Evolutionary conservation across 2,888 invertebrate genomes (phyloP).

Genomic region (Drosophila dives): DNA sequence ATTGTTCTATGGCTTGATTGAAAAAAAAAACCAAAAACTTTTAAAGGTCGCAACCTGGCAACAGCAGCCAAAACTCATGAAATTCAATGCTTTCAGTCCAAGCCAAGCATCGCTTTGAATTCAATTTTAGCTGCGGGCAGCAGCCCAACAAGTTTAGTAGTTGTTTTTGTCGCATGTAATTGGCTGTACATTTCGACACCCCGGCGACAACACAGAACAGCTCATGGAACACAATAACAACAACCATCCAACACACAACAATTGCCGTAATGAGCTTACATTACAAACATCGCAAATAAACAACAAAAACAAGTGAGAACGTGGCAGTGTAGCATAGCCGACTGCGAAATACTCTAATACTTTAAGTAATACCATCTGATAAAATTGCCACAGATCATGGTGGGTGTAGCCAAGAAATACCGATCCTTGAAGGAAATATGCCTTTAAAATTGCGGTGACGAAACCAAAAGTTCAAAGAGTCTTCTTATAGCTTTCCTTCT

Average conservation of each 20-base stretch:
- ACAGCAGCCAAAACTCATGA: conserved; percentile 66
- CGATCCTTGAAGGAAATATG: neutral
- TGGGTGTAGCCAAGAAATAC: neutral
- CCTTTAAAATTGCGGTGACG: neutral
- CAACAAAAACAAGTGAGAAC: neutral
- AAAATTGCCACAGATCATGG: neutral
- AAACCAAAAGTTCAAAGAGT: neutral
- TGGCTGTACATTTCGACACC: conserved; percentile 79
- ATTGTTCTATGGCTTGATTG: conserved; percentile 31
- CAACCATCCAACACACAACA: conserved; percentile 19
- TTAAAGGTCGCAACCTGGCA: conserved; percentile 54
- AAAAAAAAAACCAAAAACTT: conserved; percentile 15
- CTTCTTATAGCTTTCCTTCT: neutral
- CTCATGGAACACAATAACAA: conserved; percentile 38
- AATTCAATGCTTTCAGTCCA: conserved; percentile 69
- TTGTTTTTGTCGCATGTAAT: conserved; percentile 72
- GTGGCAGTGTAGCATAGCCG: neutral
- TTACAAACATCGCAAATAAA: conserved; percentile 51
- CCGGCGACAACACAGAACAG: conserved; percentile 69
- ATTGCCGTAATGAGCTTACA: conserved; percentile 76
- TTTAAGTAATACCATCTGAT: neutral
- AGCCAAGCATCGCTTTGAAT: conserved; percentile 66
- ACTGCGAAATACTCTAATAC: neutral
- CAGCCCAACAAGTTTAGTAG: conserved; percentile 29
- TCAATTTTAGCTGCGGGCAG: conserved; percentile 64